Conservation (phyloP, 1,140 invertebrate species). For the Stenopsyche tienmushanensis region DNA sequence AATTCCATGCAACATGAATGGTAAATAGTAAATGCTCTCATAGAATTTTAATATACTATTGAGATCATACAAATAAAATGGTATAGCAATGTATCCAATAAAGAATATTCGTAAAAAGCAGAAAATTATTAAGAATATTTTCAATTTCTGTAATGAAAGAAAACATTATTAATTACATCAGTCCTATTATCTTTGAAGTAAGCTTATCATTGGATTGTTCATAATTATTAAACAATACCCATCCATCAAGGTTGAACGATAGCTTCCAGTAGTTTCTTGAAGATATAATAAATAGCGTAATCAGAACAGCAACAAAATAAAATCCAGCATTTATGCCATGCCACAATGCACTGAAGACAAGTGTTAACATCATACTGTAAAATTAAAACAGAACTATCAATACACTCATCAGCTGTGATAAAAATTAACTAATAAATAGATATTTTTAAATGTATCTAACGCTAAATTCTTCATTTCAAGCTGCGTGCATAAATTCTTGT, state of each 20-base stretch:
- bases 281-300: too few relatives aligned
- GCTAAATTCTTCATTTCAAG: conserved; percentile 55
- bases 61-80: neutral
- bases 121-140: neutral
- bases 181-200: too few relatives aligned
- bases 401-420: too few relatives aligned
- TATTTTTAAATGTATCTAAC: neutral
- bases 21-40: neutral
- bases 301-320: too few relatives aligned
- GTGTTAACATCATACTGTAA: neutral
- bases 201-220: too few relatives aligned
- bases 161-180: too few relatives aligned
- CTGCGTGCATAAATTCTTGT: conserved; percentile 78
- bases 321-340: conserved; percentile 5
- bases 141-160: neutral
- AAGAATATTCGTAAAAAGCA: neutral
- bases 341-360: conserved; percentile 10
- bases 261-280: too few relatives aligned
- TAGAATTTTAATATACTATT: neutral
- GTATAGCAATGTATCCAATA: neutral
- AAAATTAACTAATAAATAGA: too few relatives aligned
- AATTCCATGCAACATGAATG: neutral
- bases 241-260: too few relatives aligned
- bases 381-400: too few relatives aligned
- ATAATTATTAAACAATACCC: too few relatives aligned